Percentiles rank a stretch among this genome's conserved stretches.
Conservation (phyloP, 1,140 invertebrate species). For the Atta colombica region DNA sequence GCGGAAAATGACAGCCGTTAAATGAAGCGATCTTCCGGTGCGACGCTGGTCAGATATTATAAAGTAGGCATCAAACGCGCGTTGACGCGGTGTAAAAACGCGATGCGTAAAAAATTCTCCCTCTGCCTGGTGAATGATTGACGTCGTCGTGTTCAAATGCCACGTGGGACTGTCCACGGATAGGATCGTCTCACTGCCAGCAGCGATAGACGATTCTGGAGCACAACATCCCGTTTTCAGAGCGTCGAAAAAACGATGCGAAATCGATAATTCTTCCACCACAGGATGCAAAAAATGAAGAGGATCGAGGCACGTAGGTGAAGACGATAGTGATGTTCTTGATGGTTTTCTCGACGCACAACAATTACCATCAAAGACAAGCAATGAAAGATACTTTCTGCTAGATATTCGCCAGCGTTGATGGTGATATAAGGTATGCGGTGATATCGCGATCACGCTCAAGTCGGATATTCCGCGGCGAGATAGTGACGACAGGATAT, state of each 20-base stretch:
- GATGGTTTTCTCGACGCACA: constrained; percentile 38
- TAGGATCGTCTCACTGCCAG: constrained; percentile 18
- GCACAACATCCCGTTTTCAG: constrained; percentile 1
- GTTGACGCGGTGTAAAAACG: constrained; percentile 64
- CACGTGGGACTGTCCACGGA: not conserved
- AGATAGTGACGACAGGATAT: constrained; percentile 80
- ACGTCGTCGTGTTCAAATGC: not conserved
- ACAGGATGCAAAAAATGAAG: constrained; percentile 32
- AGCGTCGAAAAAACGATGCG: not conserved
- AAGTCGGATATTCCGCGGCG: constrained; percentile 82
- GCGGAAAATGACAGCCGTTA: constrained; percentile 53
- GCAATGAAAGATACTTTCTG: constrained; percentile 29
- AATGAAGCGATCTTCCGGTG: constrained; percentile 30
- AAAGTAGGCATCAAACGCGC: constrained; percentile 74
- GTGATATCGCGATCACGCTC: constrained; percentile 61
- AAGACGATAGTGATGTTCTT: constrained; percentile 42
- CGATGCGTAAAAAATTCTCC: constrained; percentile 66
- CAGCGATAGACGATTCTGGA: constrained; percentile 7
- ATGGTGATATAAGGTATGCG: constrained; percentile 41
- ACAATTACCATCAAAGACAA: constrained; percentile 34
- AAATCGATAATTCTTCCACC: constrained; percentile 29
- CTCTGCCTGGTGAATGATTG: not conserved
- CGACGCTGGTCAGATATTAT: constrained; percentile 59
- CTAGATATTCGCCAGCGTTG: constrained; percentile 62
- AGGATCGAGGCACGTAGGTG: constrained; percentile 69